phyloP scores from a whole-genome alignment of 2,113 vertebrate genomes.

The Peromyscus maniculatus region DNA sequence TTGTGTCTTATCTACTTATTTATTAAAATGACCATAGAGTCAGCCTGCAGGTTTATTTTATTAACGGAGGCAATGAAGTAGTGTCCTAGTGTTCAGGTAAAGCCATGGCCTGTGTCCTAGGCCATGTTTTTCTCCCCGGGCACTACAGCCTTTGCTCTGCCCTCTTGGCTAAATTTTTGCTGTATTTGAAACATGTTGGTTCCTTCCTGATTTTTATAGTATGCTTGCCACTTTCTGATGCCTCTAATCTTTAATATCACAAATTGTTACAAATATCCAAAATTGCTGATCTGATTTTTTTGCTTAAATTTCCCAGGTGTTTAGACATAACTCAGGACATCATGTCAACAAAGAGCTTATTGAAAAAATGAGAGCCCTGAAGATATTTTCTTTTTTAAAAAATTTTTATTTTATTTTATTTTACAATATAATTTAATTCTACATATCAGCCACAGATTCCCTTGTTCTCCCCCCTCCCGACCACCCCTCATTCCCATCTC shows the following conservation, averaged over 20 bases:
- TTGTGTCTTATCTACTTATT: conserved; percentile 33
- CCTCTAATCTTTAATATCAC: not conserved
- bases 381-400: not conserved
- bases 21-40: conserved; percentile 57
- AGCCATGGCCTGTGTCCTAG: not conserved
- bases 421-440: too few species aligned
- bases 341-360: not conserved
- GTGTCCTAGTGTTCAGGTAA: not conserved
- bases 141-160: not conserved
- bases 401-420: too few species aligned
- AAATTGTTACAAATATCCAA: not conserved
- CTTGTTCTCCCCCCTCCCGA: too few species aligned
- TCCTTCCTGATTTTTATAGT: not conserved
- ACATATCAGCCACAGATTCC: too few species aligned
- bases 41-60: conserved; percentile 48
- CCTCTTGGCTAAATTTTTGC: not conserved
- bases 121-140: too few species aligned
- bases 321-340: not conserved
- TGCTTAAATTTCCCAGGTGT: not conserved
- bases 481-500: too few species aligned
- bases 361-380: not conserved
- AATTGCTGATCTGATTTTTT: not conserved
- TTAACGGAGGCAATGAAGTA: not conserved
- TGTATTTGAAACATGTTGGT: not conserved
- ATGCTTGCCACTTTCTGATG: not conserved